Percentiles rank a stretch among this genome's conserved stretches.
Evolutionary conservation across 2,113 vertebrate species (phyloP).

Genomic region (Microcebus jonahi): DNA sequence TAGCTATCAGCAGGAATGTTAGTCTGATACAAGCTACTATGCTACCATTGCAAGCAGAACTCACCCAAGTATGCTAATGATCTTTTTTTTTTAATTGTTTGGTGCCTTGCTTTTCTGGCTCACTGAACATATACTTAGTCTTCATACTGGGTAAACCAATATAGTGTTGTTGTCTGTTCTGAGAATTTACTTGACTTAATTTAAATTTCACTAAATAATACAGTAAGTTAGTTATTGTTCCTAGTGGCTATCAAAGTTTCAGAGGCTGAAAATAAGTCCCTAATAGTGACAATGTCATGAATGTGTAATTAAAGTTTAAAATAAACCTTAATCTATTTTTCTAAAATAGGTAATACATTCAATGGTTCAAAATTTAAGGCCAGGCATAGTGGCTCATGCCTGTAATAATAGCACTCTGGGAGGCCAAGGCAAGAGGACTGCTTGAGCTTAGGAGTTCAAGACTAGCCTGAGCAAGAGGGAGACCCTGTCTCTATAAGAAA

Average conservation of each 20-base stretch:
- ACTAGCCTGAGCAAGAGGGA: too few relatives aligned
- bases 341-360: slow-evolving; percentile 1
- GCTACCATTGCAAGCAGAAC: not conserved
- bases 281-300: slow-evolving; percentile 23
- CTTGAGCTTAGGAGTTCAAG: too few relatives aligned
- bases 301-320: slow-evolving; percentile 29
- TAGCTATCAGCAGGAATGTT: not conserved
- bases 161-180: slow-evolving; percentile 35
- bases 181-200: slow-evolving; percentile 38
- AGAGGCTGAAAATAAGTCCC: slow-evolving; percentile 29
- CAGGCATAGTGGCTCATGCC: too few relatives aligned
- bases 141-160: slow-evolving; percentile 42
- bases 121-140: not conserved
- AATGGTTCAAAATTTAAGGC: not conserved
- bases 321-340: slow-evolving; percentile 2
- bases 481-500: too few relatives aligned
- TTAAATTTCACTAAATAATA: slow-evolving; percentile 48
- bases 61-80: slow-evolving; percentile 11
- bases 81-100: slow-evolving; percentile 4
- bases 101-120: not conserved
- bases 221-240: slow-evolving; percentile 28
- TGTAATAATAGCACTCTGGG: too few relatives aligned
- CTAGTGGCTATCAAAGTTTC: slow-evolving; percentile 20
- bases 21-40: not conserved
- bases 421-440: too few relatives aligned